Evolutionary conservation across 2,113 vertebrate genomes (phyloP).

Genomic region (Cololabis saira): DNA sequence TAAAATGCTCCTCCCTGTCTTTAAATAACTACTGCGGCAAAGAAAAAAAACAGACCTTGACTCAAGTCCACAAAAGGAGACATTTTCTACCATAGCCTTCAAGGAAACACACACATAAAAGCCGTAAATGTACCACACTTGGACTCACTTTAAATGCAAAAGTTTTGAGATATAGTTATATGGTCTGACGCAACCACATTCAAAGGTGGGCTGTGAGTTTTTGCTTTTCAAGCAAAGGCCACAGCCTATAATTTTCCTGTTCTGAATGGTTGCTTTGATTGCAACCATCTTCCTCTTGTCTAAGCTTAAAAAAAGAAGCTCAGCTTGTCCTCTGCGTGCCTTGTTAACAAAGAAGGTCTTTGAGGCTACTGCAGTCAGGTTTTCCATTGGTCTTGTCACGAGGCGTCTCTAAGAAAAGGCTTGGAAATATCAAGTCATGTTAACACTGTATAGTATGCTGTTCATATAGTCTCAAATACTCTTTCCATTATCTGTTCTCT

Average conservation of each 20-base stretch:
- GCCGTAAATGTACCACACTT: conserved; percentile 1
- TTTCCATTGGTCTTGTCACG: conserved; percentile 42
- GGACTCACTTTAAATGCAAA: neutral
- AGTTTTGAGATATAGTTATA: neutral
- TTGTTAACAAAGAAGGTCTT: conserved; percentile 46
- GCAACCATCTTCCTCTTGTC: conserved; percentile 5
- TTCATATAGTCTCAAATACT: neutral
- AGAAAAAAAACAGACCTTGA: neutral
- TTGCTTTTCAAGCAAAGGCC: neutral
- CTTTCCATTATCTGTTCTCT: neutral
- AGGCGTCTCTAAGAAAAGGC: conserved; percentile 9
- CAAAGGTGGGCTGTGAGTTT: neutral
- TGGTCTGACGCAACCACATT: neutral
- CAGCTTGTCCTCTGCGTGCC: neutral
- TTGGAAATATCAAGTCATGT: neutral
- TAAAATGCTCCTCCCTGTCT: neutral
- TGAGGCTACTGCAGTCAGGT: conserved; percentile 31
- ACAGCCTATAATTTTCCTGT: neutral
- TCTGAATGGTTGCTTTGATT: conserved; percentile 49
- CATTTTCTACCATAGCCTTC: neutral
- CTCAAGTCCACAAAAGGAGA: neutral
- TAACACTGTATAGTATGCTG: conserved; percentile 2
- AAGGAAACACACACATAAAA: conserved; percentile 21
- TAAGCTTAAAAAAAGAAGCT: conserved; percentile 5
- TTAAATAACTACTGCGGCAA: neutral